Evolutionary conservation across 2,113 vertebrate species (phyloP).

Genomic region (Hippocampus mohnikei): DNA sequence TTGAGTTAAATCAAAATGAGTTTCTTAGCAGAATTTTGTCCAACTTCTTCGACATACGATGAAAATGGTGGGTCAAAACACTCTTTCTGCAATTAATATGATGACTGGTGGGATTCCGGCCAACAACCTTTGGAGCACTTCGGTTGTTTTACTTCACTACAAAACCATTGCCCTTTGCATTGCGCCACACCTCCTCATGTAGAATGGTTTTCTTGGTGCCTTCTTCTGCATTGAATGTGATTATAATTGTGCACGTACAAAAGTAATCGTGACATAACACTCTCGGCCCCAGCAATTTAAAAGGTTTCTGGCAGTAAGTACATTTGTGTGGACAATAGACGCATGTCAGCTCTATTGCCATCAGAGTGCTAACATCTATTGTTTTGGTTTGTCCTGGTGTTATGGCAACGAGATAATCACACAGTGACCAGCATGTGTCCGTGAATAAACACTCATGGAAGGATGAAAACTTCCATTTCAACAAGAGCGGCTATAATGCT

Average conservation of each 20-base stretch:
- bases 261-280: neutral
- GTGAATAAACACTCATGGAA: conserved; percentile 11
- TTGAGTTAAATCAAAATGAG: no score
- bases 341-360: neutral
- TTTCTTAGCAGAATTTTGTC: no score
- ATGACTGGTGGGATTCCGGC: no score
- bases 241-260: neutral
- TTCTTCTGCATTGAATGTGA: neutral
- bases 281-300: neutral
- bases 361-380: neutral
- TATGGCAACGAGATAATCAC: conserved; percentile 11
- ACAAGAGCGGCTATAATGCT: neutral
- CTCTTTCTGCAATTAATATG: no score
- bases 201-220: neutral
- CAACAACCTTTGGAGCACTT: neutral
- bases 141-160: neutral
- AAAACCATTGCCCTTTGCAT: neutral
- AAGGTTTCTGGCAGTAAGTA: neutral
- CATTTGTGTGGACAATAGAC: neutral
- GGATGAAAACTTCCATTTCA: conserved; percentile 2
- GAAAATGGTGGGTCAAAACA: no score
- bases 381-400: neutral
- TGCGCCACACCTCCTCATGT: neutral
- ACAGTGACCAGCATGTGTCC: conserved; percentile 11
- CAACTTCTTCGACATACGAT: no score